Percentiles rank a stretch among this genome's conserved stretches.
Conservation (phyloP, 2,888 invertebrate species). For the Agrotis segetum region DNA sequence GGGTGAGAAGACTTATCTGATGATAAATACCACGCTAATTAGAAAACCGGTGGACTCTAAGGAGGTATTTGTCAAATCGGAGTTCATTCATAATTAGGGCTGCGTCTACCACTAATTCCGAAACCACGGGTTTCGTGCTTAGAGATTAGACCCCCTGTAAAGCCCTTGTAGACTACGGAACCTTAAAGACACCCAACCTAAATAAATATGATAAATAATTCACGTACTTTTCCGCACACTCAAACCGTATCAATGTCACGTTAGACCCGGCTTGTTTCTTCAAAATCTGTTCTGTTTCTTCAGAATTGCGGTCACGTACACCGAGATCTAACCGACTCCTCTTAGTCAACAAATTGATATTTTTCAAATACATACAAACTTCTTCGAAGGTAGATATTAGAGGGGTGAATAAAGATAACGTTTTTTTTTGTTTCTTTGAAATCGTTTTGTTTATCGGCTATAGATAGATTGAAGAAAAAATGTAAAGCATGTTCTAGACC, state of each 20-base stretch:
- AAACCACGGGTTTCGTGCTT: too few species aligned
- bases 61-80: too few species aligned
- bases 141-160: too few species aligned
- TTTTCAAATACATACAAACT: conserved; percentile 77
- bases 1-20: too few species aligned
- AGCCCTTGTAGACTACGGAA: too few species aligned
- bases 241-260: conserved; percentile 72
- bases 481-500: too few species aligned
- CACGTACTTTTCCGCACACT: conserved; percentile 58
- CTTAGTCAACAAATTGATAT: conserved; percentile 87
- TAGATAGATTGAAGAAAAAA: too few species aligned
- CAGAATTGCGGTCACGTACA: conserved; percentile 79
- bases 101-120: too few species aligned
- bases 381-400: conserved; percentile 58
- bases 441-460: conserved; percentile 18
- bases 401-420: conserved; percentile 39
- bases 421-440: conserved; percentile 9
- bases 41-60: too few species aligned
- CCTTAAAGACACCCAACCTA: conserved; percentile 8
- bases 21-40: too few species aligned
- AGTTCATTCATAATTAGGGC: too few species aligned
- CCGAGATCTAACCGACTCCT: conserved; percentile 75
- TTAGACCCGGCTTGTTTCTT: conserved; percentile 71
- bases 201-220: conserved; percentile 64
- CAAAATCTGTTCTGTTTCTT: conserved; percentile 74